Evolutionary conservation across 1,140 invertebrate species (phyloP).

Genomic region (Neodiprion virginianus): DNA sequence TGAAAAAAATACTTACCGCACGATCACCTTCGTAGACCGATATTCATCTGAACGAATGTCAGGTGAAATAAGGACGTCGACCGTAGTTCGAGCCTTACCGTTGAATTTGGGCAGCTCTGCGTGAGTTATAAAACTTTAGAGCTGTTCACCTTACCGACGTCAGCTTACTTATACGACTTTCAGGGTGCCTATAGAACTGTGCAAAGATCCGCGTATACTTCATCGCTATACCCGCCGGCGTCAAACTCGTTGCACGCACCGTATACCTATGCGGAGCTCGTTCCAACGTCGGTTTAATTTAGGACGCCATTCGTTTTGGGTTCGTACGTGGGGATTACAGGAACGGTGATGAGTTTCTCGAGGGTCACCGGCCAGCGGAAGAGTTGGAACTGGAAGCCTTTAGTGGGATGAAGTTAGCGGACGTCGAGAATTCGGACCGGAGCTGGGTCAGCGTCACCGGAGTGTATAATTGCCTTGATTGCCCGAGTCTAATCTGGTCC

Average conservation of each 20-base stretch:
- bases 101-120: background rate
- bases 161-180: background rate
- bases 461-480: slow-evolving; percentile 63
- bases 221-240: background rate
- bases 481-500: slow-evolving; percentile 58
- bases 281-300: slow-evolving; percentile 47
- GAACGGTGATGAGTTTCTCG: slow-evolving; percentile 22
- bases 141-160: background rate
- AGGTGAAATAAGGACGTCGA: background rate
- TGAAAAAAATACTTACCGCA: too few relatives aligned
- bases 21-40: too few relatives aligned
- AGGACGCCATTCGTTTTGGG: slow-evolving; percentile 50
- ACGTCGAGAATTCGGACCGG: slow-evolving; percentile 38
- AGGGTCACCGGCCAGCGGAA: slow-evolving; percentile 42
- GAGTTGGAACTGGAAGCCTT: slow-evolving; percentile 46
- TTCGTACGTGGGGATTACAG: slow-evolving; percentile 53
- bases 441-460: slow-evolving; percentile 57
- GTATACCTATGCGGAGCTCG: background rate
- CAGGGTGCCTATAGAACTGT: background rate
- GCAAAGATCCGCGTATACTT: background rate
- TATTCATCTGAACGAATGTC: too few relatives aligned
- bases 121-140: background rate
- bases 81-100: background rate
- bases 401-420: slow-evolving; percentile 45
- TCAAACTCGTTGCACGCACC: background rate